Conservation (phyloP, 2,113 vertebrate species). For the Pogonocichla stellata region DNA sequence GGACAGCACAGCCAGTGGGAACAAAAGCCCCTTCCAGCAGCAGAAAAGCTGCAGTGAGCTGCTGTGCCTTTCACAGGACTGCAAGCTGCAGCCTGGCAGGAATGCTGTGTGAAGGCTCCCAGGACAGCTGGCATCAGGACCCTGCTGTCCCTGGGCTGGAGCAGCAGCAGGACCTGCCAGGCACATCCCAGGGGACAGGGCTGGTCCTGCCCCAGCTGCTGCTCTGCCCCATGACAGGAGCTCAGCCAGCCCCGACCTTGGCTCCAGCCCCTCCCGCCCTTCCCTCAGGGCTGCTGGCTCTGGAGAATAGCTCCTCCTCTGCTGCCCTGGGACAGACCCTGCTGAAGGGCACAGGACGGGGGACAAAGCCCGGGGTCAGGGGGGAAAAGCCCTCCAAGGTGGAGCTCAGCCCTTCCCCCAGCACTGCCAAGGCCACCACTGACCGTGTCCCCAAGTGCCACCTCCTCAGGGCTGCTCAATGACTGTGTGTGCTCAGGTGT, state of each 20-base stretch:
- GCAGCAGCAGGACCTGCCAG: neutral
- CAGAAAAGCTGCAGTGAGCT: neutral
- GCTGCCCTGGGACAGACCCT: fast-evolving
- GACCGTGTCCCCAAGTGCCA: neutral
- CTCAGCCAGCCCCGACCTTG: neutral
- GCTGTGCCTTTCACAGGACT: neutral
- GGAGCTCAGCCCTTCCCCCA: neutral
- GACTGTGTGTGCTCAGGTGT: fast-evolving
- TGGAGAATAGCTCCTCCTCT: neutral
- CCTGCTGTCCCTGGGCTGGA: neutral
- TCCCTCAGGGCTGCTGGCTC: too few relatives aligned
- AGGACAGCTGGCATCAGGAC: neutral
- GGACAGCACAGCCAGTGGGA: fast-evolving
- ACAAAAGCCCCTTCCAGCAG: too few relatives aligned
- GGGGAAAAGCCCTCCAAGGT: neutral
- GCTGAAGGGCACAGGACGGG: neutral
- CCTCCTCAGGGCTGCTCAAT: neutral
- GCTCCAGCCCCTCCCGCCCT: neutral
- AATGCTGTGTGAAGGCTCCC: neutral
- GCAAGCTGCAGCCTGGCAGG: neutral
- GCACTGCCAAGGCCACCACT: neutral
- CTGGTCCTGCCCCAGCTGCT: neutral
- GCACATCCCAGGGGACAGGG: neutral
- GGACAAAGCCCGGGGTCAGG: neutral
- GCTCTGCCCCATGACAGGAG: neutral